A percentile compares a stretch with the other conserved stretches of the same genome.
Conservation (phyloP, 2,888 invertebrate genomes). For the Eledone cirrhosa region DNA sequence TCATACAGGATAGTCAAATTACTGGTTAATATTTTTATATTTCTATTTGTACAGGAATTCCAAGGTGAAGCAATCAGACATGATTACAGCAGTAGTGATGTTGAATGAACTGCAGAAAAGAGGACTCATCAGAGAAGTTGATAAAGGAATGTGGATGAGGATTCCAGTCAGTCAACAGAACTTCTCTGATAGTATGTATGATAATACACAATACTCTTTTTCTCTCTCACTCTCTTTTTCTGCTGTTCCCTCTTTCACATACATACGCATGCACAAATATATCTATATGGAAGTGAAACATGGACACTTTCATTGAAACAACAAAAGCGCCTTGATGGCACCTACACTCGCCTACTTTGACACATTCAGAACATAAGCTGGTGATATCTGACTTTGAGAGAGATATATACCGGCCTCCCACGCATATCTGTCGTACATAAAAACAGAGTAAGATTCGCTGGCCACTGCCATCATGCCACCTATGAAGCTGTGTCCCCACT, state of each 20-base stretch:
- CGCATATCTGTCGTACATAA: no score
- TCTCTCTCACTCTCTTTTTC: background rate
- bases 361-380: no score
- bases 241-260: background rate
- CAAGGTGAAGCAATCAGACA: conserved; percentile 50
- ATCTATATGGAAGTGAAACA: background rate
- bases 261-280: background rate
- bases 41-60: conserved; percentile 40
- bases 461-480: no score
- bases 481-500: no score
- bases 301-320: background rate
- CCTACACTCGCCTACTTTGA: no score
- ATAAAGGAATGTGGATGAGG: conserved; percentile 59
- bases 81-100: conserved; percentile 56
- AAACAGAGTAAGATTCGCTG: no score
- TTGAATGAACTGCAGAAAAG: conserved; percentile 59
- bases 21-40: no score
- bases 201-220: background rate
- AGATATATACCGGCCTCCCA: no score
- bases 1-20: no score
- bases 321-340: background rate
- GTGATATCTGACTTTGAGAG: no score
- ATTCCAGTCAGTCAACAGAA: conserved; percentile 51
- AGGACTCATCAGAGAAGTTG: conserved; percentile 55
- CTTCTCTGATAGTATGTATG: conserved; percentile 42